Evolutionary conservation across 2,797 vertebrate species (phyloP).

Genomic region (Gila robusta): DNA sequence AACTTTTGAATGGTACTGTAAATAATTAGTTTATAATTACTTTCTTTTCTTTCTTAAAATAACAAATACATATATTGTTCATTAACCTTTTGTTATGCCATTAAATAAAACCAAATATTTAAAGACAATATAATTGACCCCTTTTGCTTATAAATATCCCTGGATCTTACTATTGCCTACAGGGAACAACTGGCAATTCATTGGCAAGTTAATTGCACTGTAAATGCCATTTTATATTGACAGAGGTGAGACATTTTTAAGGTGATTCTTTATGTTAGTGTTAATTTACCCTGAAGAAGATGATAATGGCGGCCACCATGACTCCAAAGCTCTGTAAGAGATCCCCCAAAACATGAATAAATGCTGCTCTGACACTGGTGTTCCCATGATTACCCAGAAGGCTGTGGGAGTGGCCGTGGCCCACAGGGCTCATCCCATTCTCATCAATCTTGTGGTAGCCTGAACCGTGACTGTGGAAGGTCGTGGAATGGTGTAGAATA

Average conservation of each 20-base stretch:
- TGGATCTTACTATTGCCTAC: neutral
- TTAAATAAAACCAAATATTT: neutral
- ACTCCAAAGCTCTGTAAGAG: slow-evolving; percentile 95
- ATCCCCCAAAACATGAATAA: slow-evolving; percentile 94
- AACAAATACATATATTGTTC: neutral
- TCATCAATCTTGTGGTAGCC: slow-evolving; percentile 88
- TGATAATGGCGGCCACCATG: slow-evolving; percentile 90
- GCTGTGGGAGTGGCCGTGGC: slow-evolving; percentile 73
- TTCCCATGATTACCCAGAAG: slow-evolving; percentile 81
- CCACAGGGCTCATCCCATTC: slow-evolving; percentile 70
- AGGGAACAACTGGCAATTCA: neutral
- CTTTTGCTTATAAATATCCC: neutral
- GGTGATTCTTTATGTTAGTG: neutral
- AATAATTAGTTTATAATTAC: neutral
- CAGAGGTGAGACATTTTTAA: neutral
- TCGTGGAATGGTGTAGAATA: slow-evolving; percentile 91
- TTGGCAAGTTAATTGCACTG: neutral
- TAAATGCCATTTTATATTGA: neutral
- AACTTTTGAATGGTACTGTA: neutral
- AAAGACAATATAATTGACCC: neutral
- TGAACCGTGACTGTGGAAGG: slow-evolving; percentile 80
- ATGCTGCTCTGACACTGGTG: slow-evolving; percentile 93
- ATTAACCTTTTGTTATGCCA: neutral
- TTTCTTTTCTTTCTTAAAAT: neutral
- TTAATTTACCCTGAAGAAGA: slow-evolving; percentile 92